A percentile compares a stretch with the other conserved stretches of the same genome.
Evolutionary conservation across 2,888 invertebrate species (phyloP).

Genomic region (Eremobia ochroleuca): DNA sequence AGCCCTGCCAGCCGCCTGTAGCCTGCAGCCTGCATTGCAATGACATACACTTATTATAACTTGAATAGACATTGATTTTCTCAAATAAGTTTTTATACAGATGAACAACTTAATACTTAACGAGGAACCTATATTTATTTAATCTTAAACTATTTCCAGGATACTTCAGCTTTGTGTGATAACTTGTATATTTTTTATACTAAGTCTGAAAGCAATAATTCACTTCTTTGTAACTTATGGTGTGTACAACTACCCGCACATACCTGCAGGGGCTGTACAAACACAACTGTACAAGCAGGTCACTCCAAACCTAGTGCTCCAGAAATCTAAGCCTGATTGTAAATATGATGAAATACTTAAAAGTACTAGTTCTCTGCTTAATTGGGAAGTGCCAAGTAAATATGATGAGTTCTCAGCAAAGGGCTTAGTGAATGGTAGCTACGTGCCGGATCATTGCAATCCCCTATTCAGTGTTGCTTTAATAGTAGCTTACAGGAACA

Average conservation of each 20-base stretch:
- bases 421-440: conserved; percentile 81
- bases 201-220: conserved; percentile 45
- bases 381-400: conserved; percentile 73
- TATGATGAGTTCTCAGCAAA: conserved; percentile 75
- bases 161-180: conserved; percentile 74
- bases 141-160: conserved; percentile 57
- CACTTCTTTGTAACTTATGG: conserved; percentile 41
- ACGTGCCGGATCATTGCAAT: conserved; percentile 79
- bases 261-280: conserved; percentile 54
- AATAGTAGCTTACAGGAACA: conserved; percentile 95
- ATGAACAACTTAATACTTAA: neutral
- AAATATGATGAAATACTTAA: conserved; percentile 79
- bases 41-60: neutral
- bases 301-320: conserved; percentile 68
- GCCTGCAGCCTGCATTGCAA: neutral
- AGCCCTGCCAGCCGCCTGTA: neutral
- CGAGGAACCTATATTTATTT: neutral
- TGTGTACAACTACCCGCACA: conserved; percentile 56
- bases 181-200: conserved; percentile 65
- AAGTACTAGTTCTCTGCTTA: conserved; percentile 70
- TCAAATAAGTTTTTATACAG: neutral
- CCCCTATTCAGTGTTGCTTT: conserved; percentile 93
- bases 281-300: conserved; percentile 47
- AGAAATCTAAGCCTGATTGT: conserved; percentile 76
- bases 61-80: neutral